Percentiles rank a stretch among this genome's conserved stretches.
These are phyloP conservation scores for Apis mellifera DNA, from an alignment of 1,140 invertebrate genomes.

Conservation along the genomic window DNA sequence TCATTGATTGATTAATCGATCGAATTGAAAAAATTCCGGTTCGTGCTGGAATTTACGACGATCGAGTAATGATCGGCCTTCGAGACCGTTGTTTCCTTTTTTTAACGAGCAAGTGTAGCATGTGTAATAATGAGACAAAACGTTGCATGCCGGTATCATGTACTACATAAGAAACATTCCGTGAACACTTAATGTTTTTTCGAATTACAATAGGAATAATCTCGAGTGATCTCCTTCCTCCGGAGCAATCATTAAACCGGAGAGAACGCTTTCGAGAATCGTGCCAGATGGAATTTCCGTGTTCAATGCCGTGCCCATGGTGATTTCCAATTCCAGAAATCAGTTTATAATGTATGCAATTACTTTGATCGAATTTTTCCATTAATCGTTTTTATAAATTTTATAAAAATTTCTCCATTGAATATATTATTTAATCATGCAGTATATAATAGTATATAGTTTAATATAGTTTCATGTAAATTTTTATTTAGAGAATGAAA, in stretches of 20 bases:
- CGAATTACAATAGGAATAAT: neutral
- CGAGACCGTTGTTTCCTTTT: neutral
- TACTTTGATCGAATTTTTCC: neutral
- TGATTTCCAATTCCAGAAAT: neutral
- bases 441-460: no score
- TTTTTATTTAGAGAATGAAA: no score
- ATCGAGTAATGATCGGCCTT: slow-evolving; percentile 8
- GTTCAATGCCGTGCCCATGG: neutral
- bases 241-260: no score
- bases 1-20: neutral
- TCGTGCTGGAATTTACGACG: neutral
- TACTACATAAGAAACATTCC: neutral
- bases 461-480: no score
- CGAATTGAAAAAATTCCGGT: neutral
- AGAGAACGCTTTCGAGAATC: neutral
- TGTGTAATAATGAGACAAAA: slow-evolving; percentile 7
- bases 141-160: neutral
- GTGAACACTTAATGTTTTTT: neutral
- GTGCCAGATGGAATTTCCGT: neutral
- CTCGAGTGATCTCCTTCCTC: neutral
- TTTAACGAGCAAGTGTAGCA: neutral
- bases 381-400: neutral
- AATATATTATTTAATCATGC: no score
- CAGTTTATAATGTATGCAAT: neutral
- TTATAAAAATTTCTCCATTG: neutral